phyloP scores from a whole-genome alignment of 2,888 invertebrate species.

The Ceramica pisi region DNA sequence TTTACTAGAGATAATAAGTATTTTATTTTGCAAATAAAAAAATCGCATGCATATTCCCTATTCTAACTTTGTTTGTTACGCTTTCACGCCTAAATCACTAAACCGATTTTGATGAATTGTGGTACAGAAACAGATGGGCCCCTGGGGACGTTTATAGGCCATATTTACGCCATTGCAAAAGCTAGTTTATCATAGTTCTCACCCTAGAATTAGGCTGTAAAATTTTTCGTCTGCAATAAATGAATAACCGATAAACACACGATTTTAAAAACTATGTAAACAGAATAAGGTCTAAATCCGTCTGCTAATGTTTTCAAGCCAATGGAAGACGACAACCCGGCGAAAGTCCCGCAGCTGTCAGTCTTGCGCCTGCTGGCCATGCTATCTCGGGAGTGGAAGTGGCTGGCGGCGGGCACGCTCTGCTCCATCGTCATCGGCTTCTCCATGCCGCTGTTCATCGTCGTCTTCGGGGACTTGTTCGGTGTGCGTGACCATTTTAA shows the following conservation, averaged over 20 bases:
- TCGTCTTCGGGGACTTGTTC: conserved; percentile 93
- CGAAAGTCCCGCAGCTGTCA: conserved; percentile 71
- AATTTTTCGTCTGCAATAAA: background rate
- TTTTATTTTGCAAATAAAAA: no score
- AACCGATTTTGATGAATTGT: no score
- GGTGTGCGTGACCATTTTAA: conserved; percentile 83
- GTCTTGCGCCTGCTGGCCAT: conserved; percentile 88
- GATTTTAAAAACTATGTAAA: conserved; percentile 8
- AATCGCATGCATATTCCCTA: no score
- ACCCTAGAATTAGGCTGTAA: background rate
- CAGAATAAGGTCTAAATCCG: background rate
- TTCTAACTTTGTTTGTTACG: background rate
- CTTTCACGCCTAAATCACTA: no score
- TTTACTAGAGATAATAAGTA: no score
- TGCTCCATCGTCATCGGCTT: conserved; percentile 92
- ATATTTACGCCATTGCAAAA: no score
- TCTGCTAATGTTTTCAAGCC: conserved; percentile 39
- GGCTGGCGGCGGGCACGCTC: conserved; percentile 90
- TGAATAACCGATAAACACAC: background rate
- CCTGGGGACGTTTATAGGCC: no score
- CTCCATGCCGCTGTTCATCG: conserved; percentile 92
- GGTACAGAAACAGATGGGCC: background rate
- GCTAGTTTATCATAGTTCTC: no score
- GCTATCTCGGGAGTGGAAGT: conserved; percentile 92
- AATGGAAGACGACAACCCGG: conserved; percentile 56